phyloP scores from a whole-genome alignment of 2,888 invertebrate genomes.

The Periphyllus acericola region DNA sequence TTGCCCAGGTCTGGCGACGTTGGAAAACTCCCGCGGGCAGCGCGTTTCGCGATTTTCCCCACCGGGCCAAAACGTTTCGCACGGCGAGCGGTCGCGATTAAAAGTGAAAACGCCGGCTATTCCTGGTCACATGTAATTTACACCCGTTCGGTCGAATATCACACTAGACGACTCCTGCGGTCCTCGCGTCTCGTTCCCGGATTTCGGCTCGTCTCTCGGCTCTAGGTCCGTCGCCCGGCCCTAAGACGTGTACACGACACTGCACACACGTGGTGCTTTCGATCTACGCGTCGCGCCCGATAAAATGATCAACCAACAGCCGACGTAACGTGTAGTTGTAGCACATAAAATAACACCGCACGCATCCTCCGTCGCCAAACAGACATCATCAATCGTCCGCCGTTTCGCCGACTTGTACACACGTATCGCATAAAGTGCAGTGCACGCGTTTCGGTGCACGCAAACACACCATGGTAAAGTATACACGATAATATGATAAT shows the following conservation, averaged over 20 bases:
- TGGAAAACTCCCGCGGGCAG: slow-evolving; percentile 20
- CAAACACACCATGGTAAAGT: too few species aligned
- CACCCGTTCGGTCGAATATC: slow-evolving; percentile 1
- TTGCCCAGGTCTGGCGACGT: neutral
- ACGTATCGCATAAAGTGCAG: too few species aligned
- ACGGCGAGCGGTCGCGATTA: slow-evolving; percentile 3
- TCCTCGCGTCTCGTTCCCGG: neutral
- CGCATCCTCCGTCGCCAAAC: too few species aligned
- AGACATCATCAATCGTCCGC: too few species aligned
- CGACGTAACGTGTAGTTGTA: too few species aligned
- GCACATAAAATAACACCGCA: too few species aligned
- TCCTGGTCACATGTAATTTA: slow-evolving; percentile 24
- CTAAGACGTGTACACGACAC: too few species aligned
- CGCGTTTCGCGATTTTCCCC: slow-evolving; percentile 10
- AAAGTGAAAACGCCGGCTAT: slow-evolving; percentile 55
- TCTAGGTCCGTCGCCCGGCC: neutral
- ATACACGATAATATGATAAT: too few species aligned
- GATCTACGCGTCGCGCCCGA: too few species aligned
- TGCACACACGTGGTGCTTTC: neutral
- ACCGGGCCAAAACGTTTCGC: neutral
- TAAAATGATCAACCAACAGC: too few species aligned
- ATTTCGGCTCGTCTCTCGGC: neutral
- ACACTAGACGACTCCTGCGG: neutral
- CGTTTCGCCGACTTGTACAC: too few species aligned
- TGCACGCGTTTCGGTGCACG: too few species aligned